These are phyloP conservation scores for Trichogramma evanescens DNA, from an alignment of 2,888 invertebrate genomes.

Conservation along the genomic window DNA sequence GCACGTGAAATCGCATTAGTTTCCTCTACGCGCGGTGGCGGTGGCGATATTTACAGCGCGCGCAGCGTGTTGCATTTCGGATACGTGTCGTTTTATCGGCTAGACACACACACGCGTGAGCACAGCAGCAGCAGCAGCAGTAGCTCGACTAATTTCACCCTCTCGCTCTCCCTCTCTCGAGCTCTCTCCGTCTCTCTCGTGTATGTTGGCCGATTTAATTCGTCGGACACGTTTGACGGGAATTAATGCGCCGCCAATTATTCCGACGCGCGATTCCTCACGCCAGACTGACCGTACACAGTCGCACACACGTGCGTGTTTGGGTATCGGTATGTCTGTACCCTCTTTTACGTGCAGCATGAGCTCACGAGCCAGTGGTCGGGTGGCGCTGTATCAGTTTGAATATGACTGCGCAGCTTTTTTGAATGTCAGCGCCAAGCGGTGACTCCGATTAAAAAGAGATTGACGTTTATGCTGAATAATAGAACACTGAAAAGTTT, in stretches of 20 bases:
- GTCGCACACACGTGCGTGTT: too few relatives aligned
- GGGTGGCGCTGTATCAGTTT: too few relatives aligned
- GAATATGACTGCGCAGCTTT: too few relatives aligned
- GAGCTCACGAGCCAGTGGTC: too few relatives aligned
- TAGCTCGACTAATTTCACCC: slow-evolving; percentile 35
- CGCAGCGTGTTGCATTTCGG: slow-evolving; percentile 20
- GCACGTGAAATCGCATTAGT: slow-evolving; percentile 38
- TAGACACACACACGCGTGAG: not conserved
- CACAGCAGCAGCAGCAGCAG: not conserved
- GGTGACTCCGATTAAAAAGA: too few relatives aligned
- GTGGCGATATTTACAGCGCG: slow-evolving; percentile 37
- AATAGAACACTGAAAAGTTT: too few relatives aligned
- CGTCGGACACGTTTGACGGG: slow-evolving; percentile 36
- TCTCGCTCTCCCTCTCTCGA: slow-evolving; percentile 8
- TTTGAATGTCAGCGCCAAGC: too few relatives aligned
- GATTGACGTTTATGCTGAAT: too few relatives aligned
- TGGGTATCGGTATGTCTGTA: too few relatives aligned
- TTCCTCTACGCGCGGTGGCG: slow-evolving; percentile 30
- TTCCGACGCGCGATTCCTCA: slow-evolving; percentile 30
- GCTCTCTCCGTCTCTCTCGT: not conserved
- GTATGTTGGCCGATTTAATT: slow-evolving; percentile 41
- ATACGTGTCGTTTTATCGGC: slow-evolving; percentile 30
- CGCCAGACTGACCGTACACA: too few relatives aligned
- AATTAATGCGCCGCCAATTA: slow-evolving; percentile 44
- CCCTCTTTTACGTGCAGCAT: too few relatives aligned